Evolutionary conservation across 2,888 invertebrate genomes (phyloP).

Genomic region (Lasioglossum malachurum): DNA sequence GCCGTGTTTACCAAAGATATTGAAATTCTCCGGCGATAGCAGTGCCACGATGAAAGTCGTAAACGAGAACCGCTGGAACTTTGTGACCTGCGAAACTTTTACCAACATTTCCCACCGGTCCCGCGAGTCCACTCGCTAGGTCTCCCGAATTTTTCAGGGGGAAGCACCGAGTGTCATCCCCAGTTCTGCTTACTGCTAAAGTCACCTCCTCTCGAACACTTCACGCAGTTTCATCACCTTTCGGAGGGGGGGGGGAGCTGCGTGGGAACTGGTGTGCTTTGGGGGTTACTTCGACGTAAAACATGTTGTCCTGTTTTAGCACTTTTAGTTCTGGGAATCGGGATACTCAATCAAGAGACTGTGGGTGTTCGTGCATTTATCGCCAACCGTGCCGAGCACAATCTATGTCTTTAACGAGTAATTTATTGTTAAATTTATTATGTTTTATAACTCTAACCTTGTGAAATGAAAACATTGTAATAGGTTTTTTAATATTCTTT

Average conservation of each 20-base stretch:
- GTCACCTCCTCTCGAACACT: not conserved
- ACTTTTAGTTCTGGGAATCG: not conserved
- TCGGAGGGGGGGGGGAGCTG: not conserved
- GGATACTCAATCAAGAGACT: not conserved
- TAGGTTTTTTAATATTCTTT: no score
- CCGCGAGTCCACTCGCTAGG: not conserved
- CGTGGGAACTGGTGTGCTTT: not conserved
- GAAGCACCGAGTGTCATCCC: not conserved
- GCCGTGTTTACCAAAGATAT: conserved; percentile 11
- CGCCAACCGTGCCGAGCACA: no score
- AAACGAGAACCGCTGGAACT: conserved; percentile 16
- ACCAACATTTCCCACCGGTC: conserved; percentile 21
- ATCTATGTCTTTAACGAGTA: no score
- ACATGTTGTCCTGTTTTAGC: not conserved
- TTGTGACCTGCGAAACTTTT: conserved; percentile 45
- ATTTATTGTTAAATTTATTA: no score
- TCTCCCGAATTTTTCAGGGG: conserved; percentile 29
- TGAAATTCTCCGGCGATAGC: conserved; percentile 5
- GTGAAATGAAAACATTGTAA: no score
- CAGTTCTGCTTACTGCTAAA: not conserved
- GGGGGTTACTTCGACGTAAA: not conserved
- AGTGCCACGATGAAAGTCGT: conserved; percentile 21
- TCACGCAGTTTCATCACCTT: not conserved
- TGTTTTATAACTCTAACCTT: no score
- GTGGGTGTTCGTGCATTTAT: no score